These are phyloP conservation scores for Aphaenogaster ashmeadi DNA, from an alignment of 1,140 invertebrate species.

Conservation along the genomic window DNA sequence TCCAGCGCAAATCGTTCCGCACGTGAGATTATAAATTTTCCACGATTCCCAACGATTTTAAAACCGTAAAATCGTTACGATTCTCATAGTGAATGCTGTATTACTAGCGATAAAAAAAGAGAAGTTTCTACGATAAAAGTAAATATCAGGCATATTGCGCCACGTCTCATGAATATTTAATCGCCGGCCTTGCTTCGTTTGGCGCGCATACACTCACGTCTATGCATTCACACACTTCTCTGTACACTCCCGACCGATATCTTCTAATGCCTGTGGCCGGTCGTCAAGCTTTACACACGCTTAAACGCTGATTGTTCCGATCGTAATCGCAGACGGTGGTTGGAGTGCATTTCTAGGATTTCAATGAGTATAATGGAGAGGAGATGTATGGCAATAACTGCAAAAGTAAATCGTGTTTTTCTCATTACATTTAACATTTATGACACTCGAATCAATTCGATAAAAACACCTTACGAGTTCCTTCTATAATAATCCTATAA, in stretches of 20 bases:
- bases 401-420: neutral
- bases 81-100: constrained; percentile 1
- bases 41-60: constrained; percentile 34
- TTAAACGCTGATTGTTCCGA: constrained; percentile 35
- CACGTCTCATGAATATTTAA: constrained; percentile 60
- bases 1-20: neutral
- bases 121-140: constrained; percentile 17
- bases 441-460: neutral
- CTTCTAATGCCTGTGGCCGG: neutral
- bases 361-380: neutral
- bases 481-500: constrained; percentile 2
- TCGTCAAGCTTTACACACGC: constrained; percentile 30
- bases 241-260: neutral
- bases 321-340: neutral
- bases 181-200: constrained; percentile 39
- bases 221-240: constrained; percentile 13
- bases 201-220: neutral
- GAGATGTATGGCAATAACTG: neutral
- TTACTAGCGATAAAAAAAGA: constrained; percentile 11
- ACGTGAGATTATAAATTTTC: constrained; percentile 5
- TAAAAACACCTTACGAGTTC: neutral
- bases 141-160: constrained; percentile 38
- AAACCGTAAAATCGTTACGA: constrained; percentile 21
- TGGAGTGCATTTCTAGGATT: constrained; percentile 20
- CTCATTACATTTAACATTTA: constrained; percentile 9